Conservation (phyloP, 2,888 invertebrate species). For the Drosophila picticornis region DNA sequence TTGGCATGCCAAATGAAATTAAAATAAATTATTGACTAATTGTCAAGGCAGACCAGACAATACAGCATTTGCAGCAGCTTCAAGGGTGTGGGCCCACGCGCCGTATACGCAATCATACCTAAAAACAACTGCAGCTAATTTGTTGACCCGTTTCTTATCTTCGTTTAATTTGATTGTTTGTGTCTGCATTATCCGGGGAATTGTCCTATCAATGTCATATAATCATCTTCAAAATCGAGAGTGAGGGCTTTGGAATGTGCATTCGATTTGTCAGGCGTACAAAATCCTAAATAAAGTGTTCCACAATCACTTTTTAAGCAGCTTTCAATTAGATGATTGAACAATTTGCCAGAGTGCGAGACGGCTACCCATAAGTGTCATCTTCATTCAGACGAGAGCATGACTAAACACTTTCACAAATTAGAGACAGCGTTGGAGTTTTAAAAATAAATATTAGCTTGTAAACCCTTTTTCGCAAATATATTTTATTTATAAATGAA, state of each 20-base stretch:
- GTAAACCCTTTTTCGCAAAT: background rate
- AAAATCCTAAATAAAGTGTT: slow-evolving; percentile 34
- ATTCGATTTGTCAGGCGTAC: slow-evolving; percentile 3
- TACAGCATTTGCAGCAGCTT: slow-evolving; percentile 28
- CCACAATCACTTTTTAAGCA: slow-evolving; percentile 35
- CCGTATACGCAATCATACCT: slow-evolving; percentile 59
- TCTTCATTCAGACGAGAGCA: background rate
- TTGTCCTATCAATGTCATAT: slow-evolving; percentile 61
- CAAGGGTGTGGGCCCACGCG: slow-evolving; percentile 18
- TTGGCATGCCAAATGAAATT: slow-evolving; percentile 79
- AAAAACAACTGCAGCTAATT: slow-evolving; percentile 67
- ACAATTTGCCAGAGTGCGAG: slow-evolving; percentile 3
- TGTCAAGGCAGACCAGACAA: slow-evolving; percentile 71
- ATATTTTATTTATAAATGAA: background rate
- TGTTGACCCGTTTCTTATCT: slow-evolving; percentile 40
- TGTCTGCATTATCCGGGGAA: slow-evolving; percentile 60
- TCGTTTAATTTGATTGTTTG: slow-evolving; percentile 71
- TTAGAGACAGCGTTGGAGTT: slow-evolving; percentile 1
- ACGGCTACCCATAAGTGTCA: slow-evolving; percentile 11
- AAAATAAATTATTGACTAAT: slow-evolving; percentile 84
- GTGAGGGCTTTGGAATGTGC: background rate
- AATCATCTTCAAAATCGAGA: background rate
- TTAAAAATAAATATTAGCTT: background rate
- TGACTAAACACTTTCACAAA: slow-evolving; percentile 31
- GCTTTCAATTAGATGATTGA: slow-evolving; percentile 45